Evolutionary conservation across 2,797 vertebrate species (phyloP).

Genomic region (Sternarchorhynchus goeldii): DNA sequence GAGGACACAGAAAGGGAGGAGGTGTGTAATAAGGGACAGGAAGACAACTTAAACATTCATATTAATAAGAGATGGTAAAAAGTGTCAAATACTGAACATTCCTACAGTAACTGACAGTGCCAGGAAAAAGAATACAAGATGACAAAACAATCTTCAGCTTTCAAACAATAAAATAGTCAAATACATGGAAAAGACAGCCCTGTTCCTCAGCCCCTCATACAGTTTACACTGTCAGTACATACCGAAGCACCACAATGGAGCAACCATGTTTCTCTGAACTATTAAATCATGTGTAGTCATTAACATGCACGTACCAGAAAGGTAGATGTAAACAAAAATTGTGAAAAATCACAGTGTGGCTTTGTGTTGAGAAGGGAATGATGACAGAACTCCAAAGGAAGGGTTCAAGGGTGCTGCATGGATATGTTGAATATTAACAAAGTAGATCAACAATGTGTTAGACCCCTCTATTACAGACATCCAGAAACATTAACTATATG

Average conservation of each 20-base stretch:
- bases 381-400: not conserved
- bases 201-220: too few species aligned
- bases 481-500: not conserved
- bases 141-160: too few species aligned
- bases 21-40: not conserved
- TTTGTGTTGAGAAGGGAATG: too few species aligned
- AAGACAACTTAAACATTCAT: not conserved
- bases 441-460: conserved; percentile 34
- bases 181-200: too few species aligned
- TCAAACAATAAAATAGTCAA: too few species aligned
- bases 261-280: not conserved
- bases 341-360: not conserved
- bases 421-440: conserved; percentile 53
- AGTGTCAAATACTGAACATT: too few species aligned
- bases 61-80: too few species aligned
- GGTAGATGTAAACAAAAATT: conserved; percentile 3
- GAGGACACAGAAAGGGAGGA: not conserved
- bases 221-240: too few species aligned
- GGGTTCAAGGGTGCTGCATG: conserved; percentile 27
- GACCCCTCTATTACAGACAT: conserved; percentile 21
- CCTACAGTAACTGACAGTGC: too few species aligned
- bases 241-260: too few species aligned
- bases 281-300: not conserved
- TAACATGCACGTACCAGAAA: not conserved
- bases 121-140: too few species aligned